Evolutionary conservation across 37 sponge, comb jelly and placozoan species (phyloP).

Genomic region (Ephydatia muelleri): DNA sequence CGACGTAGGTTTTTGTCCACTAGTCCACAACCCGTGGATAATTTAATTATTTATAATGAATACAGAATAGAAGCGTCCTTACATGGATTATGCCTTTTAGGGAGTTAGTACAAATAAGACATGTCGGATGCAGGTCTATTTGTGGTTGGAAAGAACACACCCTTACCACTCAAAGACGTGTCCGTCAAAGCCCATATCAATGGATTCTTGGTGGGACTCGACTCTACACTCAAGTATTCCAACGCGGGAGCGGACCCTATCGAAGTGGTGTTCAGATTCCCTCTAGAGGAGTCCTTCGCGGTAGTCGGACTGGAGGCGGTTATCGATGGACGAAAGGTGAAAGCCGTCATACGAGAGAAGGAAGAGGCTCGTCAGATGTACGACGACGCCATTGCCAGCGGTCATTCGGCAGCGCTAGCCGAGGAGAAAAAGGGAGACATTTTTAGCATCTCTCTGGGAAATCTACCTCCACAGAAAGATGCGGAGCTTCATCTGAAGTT

Average conservation of each 20-base stretch:
- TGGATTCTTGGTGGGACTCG: conserved; percentile 55
- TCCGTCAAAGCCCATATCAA: conserved; percentile 34
- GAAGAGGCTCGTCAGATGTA: conserved; percentile 71
- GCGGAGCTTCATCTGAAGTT: conserved; percentile 62
- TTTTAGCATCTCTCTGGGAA: conserved; percentile 76
- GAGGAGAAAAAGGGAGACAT: conserved; percentile 80
- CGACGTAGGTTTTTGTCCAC: no score
- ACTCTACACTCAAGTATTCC: conserved; percentile 57
- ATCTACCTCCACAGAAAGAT: conserved; percentile 65
- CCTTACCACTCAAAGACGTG: conserved; percentile 56
- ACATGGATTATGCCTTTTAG: no score
- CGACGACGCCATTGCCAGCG: conserved; percentile 76
- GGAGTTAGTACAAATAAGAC: no score
- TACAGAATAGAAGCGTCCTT: no score
- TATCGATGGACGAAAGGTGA: conserved; percentile 65
- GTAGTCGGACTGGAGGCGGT: conserved; percentile 67
- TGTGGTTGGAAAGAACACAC: no score
- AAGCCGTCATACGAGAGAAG: conserved; percentile 69
- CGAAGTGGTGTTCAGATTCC: conserved; percentile 73
- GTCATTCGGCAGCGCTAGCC: conserved; percentile 62
- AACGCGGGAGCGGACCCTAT: conserved; percentile 56
- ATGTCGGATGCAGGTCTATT: no score
- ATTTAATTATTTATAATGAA: no score
- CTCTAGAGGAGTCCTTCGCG: conserved; percentile 72
- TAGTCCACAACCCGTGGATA: no score